Evolutionary conservation across 1,140 invertebrate genomes (phyloP).

Genomic region (Microplitis mediator): DNA sequence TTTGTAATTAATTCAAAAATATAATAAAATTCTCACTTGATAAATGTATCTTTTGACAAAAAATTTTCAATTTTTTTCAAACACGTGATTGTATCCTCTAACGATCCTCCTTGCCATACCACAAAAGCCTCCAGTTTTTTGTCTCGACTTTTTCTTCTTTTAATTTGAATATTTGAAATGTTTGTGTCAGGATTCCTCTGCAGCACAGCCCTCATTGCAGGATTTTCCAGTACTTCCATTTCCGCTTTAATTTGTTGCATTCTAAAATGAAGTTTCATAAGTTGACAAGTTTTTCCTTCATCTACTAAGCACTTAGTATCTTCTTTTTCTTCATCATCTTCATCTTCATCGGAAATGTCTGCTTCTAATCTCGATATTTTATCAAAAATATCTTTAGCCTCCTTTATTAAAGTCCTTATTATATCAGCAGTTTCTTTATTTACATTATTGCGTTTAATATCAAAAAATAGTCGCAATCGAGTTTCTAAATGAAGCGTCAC

Average conservation of each 20-base stretch:
- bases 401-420: conserved; percentile 64
- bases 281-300: conserved; percentile 52
- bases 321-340: conserved; percentile 38
- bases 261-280: conserved; percentile 66
- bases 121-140: conserved; percentile 53
- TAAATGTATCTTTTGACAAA: conserved; percentile 47
- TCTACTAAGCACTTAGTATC: conserved; percentile 43
- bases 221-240: conserved; percentile 68
- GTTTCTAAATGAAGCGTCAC: conserved; percentile 63
- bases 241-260: conserved; percentile 68
- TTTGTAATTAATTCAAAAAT: no score
- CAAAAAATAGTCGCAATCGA: conserved; percentile 66
- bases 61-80: conserved; percentile 55
- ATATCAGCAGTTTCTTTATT: conserved; percentile 62
- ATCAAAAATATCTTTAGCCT: conserved; percentile 63
- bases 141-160: conserved; percentile 37
- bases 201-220: conserved; percentile 63
- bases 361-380: conserved; percentile 60
- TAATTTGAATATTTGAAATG: conserved; percentile 39
- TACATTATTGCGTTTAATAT: conserved; percentile 63
- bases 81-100: conserved; percentile 58
- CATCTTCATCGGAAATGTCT: conserved; percentile 59
- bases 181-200: conserved; percentile 44
- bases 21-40: conserved; percentile 40
- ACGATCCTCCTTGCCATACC: conserved; percentile 60